Evolutionary conservation across 2,888 invertebrate species (phyloP).

Genomic region (Campoplex nolae): DNA sequence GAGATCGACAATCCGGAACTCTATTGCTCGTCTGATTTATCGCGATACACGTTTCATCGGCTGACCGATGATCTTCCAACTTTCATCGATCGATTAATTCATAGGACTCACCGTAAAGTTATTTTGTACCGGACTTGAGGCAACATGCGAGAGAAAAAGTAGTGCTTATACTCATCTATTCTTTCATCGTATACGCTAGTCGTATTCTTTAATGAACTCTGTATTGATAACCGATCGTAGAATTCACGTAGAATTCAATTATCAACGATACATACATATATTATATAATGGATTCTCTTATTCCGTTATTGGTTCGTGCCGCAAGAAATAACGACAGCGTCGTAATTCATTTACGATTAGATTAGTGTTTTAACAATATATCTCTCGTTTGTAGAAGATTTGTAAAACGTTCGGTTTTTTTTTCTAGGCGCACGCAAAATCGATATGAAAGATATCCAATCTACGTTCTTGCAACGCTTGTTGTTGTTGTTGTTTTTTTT

Average conservation of each 20-base stretch:
- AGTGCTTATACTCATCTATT: background rate
- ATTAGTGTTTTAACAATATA: background rate
- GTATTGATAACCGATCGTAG: background rate
- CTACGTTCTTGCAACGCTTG: background rate
- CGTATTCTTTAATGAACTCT: background rate
- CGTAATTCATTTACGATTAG: conserved; percentile 1
- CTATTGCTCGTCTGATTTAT: conserved; percentile 64
- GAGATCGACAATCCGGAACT: conserved; percentile 53
- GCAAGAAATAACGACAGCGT: background rate
- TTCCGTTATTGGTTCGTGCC: background rate
- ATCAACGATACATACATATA: background rate
- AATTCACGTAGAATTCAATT: background rate
- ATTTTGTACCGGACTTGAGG: background rate
- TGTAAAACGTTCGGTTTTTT: background rate
- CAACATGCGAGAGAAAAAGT: background rate
- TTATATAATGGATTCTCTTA: too few relatives aligned
- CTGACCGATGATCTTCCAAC: conserved; percentile 50
- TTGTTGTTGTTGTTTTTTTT: background rate
- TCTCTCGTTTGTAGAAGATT: conserved; percentile 9
- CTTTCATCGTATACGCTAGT: background rate
- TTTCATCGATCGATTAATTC: conserved; percentile 16
- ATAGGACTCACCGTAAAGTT: conserved; percentile 4
- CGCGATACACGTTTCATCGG: conserved; percentile 55
- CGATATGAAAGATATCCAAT: conserved; percentile 14
- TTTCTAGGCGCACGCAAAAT: background rate